These are phyloP conservation scores for Archivesica marissinica DNA, from an alignment of 1,140 invertebrate species.

Conservation along the genomic window DNA sequence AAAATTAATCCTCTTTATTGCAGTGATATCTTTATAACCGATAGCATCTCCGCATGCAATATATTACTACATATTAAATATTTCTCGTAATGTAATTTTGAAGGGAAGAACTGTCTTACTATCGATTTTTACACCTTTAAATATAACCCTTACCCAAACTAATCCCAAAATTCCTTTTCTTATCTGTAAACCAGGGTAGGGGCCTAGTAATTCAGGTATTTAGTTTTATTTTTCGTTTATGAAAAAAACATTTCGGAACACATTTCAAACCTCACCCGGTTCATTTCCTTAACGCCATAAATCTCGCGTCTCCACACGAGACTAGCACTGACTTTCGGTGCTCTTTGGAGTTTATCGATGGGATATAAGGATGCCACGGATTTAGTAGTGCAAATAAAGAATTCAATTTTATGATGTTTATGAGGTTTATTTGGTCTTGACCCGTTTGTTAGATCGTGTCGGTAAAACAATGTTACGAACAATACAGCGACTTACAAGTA, in stretches of 20 bases:
- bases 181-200: constrained; percentile 40
- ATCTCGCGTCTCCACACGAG: constrained; percentile 39
- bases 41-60: constrained; percentile 29
- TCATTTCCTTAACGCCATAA: constrained; percentile 42
- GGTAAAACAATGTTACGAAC: constrained; percentile 41
- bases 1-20: constrained; percentile 45
- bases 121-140: constrained; percentile 60
- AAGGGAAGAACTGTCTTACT: constrained; percentile 2
- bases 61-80: constrained; percentile 52
- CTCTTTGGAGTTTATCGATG: constrained; percentile 49
- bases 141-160: constrained; percentile 45
- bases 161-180: constrained; percentile 43
- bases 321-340: constrained; percentile 20
- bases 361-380: constrained; percentile 43
- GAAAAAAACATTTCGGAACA: constrained; percentile 36
- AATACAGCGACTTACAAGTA: not conserved
- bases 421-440: constrained; percentile 56
- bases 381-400: constrained; percentile 54
- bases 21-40: constrained; percentile 27
- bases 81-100: constrained; percentile 39
- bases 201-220: constrained; percentile 28
- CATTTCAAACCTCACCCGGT: constrained; percentile 48
- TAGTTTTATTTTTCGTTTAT: constrained; percentile 50
- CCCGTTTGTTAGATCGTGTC: constrained; percentile 38
- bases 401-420: constrained; percentile 61